Evolutionary conservation across 2,888 invertebrate genomes (phyloP).

Genomic region (Plebejus anna): DNA sequence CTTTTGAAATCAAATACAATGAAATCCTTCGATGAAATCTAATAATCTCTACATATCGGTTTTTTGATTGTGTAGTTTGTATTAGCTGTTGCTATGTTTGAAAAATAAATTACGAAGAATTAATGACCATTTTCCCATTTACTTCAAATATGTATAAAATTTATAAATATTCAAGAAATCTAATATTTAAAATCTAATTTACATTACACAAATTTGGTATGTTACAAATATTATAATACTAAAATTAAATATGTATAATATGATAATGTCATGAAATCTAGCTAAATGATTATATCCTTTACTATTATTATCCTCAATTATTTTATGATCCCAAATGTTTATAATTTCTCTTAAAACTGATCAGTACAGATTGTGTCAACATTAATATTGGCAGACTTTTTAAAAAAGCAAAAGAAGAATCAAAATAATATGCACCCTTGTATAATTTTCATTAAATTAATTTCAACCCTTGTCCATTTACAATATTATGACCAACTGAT

Average conservation of each 20-base stretch:
- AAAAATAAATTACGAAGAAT: constrained; percentile 13
- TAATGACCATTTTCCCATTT: constrained; percentile 1
- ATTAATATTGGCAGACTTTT: constrained; percentile 1
- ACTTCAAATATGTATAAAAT: constrained; percentile 29
- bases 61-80: background rate
- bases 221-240: constrained; percentile 25
- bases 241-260: constrained; percentile 25
- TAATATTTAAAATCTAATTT: constrained; percentile 26
- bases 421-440: background rate
- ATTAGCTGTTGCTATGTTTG: background rate
- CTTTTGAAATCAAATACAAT: constrained; percentile 2
- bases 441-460: background rate
- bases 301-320: constrained; percentile 24
- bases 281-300: constrained; percentile 15
- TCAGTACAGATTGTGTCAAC: constrained; percentile 35
- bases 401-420: background rate
- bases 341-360: constrained; percentile 32
- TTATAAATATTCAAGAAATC: constrained; percentile 27
- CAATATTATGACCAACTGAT: too few relatives aligned
- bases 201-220: constrained; percentile 33
- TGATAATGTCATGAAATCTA: constrained; percentile 28
- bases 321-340: constrained; percentile 35
- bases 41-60: background rate
- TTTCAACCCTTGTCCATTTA: background rate
- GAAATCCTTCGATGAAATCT: background rate